Evolutionary conservation across 2,113 vertebrate species (phyloP).

Genomic region (Sporophila hypoxantha): DNA sequence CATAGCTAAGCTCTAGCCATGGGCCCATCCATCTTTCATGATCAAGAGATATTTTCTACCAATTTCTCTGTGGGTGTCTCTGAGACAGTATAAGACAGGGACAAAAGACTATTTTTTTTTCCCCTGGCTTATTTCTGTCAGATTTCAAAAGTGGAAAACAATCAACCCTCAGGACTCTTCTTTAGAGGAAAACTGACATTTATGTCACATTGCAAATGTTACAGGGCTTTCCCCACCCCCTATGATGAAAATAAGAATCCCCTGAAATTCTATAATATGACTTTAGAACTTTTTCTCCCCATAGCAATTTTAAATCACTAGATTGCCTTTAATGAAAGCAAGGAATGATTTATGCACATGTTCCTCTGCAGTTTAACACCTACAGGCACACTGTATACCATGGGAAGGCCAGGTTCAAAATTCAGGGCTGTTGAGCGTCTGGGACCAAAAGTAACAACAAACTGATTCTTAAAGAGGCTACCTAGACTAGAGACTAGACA

Average conservation of each 20-base stretch:
- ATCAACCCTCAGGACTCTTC: not conserved
- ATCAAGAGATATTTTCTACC: constrained; percentile 40
- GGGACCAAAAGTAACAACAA: not conserved
- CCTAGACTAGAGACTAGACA: not conserved
- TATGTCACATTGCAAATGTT: not conserved
- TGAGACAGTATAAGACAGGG: not conserved
- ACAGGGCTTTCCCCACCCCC: not conserved
- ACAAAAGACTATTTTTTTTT: constrained; percentile 14
- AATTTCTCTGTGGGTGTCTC: constrained; percentile 2
- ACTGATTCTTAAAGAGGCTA: not conserved
- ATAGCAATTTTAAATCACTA: not conserved
- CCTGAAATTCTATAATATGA: not conserved
- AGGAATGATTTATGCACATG: not conserved
- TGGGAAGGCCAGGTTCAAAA: not conserved
- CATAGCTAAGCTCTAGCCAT: constrained; percentile 33
- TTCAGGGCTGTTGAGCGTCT: not conserved
- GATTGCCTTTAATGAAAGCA: not conserved
- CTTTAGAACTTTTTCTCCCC: not conserved
- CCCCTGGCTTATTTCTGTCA: constrained; percentile 23
- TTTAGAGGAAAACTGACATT: constrained; percentile 24
- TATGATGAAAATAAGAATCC: not conserved
- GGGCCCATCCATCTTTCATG: constrained; percentile 3
- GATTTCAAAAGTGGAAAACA: constrained; percentile 39
- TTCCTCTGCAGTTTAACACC: not conserved
- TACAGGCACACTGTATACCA: not conserved